Percentiles rank a stretch among this genome's conserved stretches.
Evolutionary conservation across 2,113 vertebrate genomes (phyloP).

Genomic region (Xenopus laevis): DNA sequence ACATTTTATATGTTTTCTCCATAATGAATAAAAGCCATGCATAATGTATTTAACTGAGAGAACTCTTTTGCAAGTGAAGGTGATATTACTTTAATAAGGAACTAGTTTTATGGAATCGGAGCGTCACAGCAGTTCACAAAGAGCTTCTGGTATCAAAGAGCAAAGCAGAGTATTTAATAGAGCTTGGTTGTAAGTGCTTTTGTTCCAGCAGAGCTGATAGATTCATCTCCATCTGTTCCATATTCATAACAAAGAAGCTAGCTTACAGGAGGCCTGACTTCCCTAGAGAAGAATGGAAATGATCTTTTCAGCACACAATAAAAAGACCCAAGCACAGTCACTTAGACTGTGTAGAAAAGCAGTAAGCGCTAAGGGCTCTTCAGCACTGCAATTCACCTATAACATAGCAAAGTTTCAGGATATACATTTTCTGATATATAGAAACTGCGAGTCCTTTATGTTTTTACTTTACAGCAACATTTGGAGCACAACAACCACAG

Average conservation of each 20-base stretch:
- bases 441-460: slow-evolving; percentile 36
- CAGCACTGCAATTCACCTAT: slow-evolving; percentile 52
- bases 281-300: slow-evolving; percentile 66
- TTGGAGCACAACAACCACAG: slow-evolving; percentile 40
- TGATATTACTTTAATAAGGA: slow-evolving; percentile 68
- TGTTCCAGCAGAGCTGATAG: slow-evolving; percentile 74
- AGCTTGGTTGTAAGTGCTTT: slow-evolving; percentile 73
- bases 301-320: slow-evolving; percentile 68
- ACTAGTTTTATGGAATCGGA: slow-evolving; percentile 74
- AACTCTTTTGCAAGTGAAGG: slow-evolving; percentile 30
- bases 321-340: slow-evolving; percentile 64
- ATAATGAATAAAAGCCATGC: too few species aligned
- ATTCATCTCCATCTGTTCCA: slow-evolving; percentile 82
- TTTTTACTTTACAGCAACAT: not conserved
- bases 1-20: too few species aligned
- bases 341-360: slow-evolving; percentile 58
- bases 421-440: slow-evolving; percentile 41
- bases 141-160: slow-evolving; percentile 69
- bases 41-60: not conserved
- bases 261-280: slow-evolving; percentile 68
- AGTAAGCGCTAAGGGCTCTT: slow-evolving; percentile 47
- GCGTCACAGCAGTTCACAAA: slow-evolving; percentile 76
- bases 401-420: slow-evolving; percentile 48
- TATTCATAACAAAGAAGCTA: slow-evolving; percentile 83
- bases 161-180: slow-evolving; percentile 75